A percentile compares a stretch with the other conserved stretches of the same genome.
These are phyloP conservation scores for Tyrophagus putrescentiae DNA, from an alignment of 1,140 invertebrate genomes.

Conservation along the genomic window DNA sequence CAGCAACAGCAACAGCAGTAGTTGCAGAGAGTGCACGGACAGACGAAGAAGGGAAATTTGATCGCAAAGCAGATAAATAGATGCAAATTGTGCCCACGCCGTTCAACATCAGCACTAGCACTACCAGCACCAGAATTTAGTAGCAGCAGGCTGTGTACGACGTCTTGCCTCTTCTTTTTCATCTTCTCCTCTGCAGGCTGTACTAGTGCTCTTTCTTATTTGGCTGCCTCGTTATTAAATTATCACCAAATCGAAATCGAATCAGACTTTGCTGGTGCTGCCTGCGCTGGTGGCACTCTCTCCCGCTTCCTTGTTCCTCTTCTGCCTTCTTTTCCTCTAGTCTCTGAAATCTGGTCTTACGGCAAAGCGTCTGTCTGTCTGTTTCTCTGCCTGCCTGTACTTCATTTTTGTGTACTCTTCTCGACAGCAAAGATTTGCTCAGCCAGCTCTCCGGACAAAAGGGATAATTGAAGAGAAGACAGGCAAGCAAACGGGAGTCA, in stretches of 20 bases:
- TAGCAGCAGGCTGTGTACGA: no score
- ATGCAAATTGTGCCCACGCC: conserved; percentile 4
- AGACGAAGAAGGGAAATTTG: background rate
- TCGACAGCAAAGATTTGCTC: no score
- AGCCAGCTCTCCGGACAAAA: no score
- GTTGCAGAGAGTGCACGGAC: background rate
- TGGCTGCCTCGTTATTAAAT: background rate
- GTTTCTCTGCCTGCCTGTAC: no score
- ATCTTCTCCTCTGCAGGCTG: no score
- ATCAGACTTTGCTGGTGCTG: background rate
- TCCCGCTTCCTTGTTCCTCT: background rate
- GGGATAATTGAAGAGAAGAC: no score
- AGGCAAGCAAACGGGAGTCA: no score
- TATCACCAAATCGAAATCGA: conserved; percentile 7
- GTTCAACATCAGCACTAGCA: background rate
- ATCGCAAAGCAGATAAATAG: background rate
- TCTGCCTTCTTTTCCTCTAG: background rate
- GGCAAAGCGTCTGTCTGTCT: no score
- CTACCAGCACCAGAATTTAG: background rate
- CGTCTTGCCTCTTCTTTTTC: no score
- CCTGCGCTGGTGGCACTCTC: background rate
- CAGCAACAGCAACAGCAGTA: background rate
- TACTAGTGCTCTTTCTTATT: no score
- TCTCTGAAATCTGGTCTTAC: background rate
- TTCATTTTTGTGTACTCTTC: no score